Evolutionary conservation across 1,140 invertebrate species (phyloP), one percentile per base, ranked within the genome.

Genomic region (Trachymyrmex cornetzi): DNA sequence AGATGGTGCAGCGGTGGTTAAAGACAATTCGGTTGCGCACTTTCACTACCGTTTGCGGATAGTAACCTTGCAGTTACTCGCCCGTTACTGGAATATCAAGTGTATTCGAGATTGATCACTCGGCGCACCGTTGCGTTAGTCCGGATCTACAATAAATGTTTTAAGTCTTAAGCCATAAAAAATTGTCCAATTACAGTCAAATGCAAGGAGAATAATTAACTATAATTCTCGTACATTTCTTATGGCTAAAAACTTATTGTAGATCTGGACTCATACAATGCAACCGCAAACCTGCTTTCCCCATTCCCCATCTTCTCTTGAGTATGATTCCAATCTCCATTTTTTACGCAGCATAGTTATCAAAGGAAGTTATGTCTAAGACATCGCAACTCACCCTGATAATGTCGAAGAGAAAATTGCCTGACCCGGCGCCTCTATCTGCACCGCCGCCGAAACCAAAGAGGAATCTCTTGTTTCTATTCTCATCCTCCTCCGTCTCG

Each of bases 321-420:
- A 12, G 30, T 2, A n/a, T 27, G n/a, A 53, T 67, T 30, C 3
- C 38, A 27, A 55, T 81, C 64, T 81, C 64, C 77, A 81, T 81
- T 81, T 69, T 81, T 55, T 64, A 81, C 77, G 30, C n/a, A 1
- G 24, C 34, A n/a, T n/a, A n/a, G 7, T 24, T n/a, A 74, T 6
- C 19, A 48, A 61, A 48, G 57, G 44, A n/a, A 75, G 19, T 0
- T 34, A 5, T 7, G 11, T 69, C 12, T 24, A 63, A 44, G 59
- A 84, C 9, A 61, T 2, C 19, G 55, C 55, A 27, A 96, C 97
- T 97, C 96, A 98, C 98, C 96, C 98, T 96, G 93, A 98, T 97
- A 90, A 98, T 97, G 94, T 98, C 98, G 95, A 98, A 98, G 80
- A 98, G 95, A 95, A 98, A 98, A 95, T 98, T 98, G 79, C 98